phyloP scores from a whole-genome alignment of 2,797 vertebrate genomes.

The Macrochelys suwanniensis region DNA sequence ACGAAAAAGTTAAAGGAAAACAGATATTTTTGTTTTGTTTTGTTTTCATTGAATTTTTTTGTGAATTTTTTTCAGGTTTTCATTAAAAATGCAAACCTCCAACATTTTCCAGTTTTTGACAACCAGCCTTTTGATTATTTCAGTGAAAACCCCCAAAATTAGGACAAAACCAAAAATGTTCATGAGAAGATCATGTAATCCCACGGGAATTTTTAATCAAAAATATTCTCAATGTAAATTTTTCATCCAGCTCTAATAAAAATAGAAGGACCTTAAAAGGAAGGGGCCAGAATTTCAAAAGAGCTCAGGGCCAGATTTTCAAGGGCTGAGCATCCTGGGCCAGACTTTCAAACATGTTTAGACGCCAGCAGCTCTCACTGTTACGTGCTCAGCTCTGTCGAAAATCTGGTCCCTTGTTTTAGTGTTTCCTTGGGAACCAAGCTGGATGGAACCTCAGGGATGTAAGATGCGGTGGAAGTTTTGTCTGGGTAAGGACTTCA shows the following conservation, averaged over 20 bases:
- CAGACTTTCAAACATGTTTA: accelerated
- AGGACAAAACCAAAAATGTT: not conserved
- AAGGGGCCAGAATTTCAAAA: not conserved
- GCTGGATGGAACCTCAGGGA: not conserved
- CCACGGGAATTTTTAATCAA: too few species aligned
- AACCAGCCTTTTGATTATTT: not conserved
- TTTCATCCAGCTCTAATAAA: not conserved
- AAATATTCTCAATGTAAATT: not conserved
- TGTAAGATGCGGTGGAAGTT: not conserved
- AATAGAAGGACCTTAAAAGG: not conserved
- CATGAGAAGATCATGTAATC: accelerated
- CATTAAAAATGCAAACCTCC: not conserved
- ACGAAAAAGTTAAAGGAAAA: not conserved
- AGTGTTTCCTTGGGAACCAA: not conserved
- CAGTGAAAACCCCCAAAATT: too few species aligned
- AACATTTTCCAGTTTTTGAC: not conserved
- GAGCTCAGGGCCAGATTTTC: too few species aligned
- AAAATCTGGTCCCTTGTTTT: not conserved
- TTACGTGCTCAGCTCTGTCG: too few species aligned
- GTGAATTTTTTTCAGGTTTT: not conserved
- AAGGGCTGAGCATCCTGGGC: not conserved
- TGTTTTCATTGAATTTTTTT: not conserved
- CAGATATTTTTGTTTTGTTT: not conserved
- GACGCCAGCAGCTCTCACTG: not conserved
- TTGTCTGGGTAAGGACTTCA: not conserved